Evolutionary conservation across 2,888 invertebrate genomes (phyloP).

Genomic region (Stomorhina lunata): DNA sequence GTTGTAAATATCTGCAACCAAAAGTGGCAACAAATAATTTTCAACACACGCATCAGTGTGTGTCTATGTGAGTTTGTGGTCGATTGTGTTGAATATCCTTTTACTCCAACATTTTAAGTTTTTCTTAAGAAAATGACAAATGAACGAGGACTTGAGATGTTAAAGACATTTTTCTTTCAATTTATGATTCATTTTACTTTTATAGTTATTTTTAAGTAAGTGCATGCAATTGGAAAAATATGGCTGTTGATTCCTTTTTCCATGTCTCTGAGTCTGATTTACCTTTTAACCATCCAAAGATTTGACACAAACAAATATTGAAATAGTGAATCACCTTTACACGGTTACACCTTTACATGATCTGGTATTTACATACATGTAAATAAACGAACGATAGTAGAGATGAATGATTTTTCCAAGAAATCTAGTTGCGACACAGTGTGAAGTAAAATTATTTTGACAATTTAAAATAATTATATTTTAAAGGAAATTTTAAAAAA

Average conservation of each 20-base stretch:
- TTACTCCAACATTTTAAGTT: background rate
- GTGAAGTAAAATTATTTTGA: background rate
- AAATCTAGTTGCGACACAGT: background rate
- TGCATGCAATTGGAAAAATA: background rate
- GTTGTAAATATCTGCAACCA: constrained; percentile 29
- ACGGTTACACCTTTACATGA: background rate
- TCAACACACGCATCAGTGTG: background rate
- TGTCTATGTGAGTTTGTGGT: background rate
- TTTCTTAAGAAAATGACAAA: background rate
- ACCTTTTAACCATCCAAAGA: constrained; percentile 23
- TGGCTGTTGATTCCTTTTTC: background rate
- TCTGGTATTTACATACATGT: background rate
- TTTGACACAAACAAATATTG: background rate
- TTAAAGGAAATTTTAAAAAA: too few species aligned
- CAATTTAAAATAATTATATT: too few species aligned
- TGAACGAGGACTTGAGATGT: background rate
- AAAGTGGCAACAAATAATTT: constrained; percentile 12
- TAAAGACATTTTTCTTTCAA: background rate
- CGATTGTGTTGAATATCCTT: background rate
- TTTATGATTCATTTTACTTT: background rate
- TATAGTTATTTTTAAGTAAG: background rate
- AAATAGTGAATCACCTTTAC: background rate
- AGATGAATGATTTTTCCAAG: background rate
- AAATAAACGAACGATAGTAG: background rate
- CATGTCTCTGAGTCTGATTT: constrained; percentile 16